Evolutionary conservation across 2,797 vertebrate genomes (phyloP), one percentile per base, ranked within the genome.

Genomic region (Phrynocephalus vlangalii): DNA sequence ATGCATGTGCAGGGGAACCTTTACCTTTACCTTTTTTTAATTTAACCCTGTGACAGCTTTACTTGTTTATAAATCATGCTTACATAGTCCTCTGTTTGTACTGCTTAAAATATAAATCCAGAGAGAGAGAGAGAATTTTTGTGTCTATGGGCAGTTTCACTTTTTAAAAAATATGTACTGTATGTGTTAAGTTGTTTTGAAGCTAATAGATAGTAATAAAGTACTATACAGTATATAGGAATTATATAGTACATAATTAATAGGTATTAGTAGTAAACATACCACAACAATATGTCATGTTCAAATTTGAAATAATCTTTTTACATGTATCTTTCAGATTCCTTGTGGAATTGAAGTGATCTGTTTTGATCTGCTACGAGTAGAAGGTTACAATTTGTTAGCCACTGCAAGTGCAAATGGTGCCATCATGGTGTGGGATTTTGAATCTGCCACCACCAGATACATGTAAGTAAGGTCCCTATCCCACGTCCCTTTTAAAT

Each of bases 401-500:
- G 96, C 83, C 79, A 90, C 92, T 72, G 96, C 95, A 90, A 96
- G 94, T 84, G 82, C 89, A 92, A 95, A 92, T 1, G 95, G 95
- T 80, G 76, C 91, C 75, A 95, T 97, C 88, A 94, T 95, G 89
- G 66, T 97, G 66, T 97, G 96, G 96, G 91, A 96, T 93, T 96
- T 97, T 87, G 81, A 94, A 89, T 71, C 92, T 81, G 83, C 87
- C 20, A 92, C 87, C 86, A 94, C 96, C 89, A 95, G 90, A 93
- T 94, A 95, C 93, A 63, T 97, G 96, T 97, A 95, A 96, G 96
- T 95, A 88, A 88, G 86, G 3, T 5, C 38, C 5, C 38, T 44
- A 44, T 44, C 38, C 38, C 38, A 44, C 3, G 38, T 44, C 38
- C 5, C 38, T 44, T 44, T 44, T 44, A 44, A 5, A 44, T 44